Base-by-base conservation (phyloP, 2,113 vertebrate species). In the Gila orcuttii region DNA sequence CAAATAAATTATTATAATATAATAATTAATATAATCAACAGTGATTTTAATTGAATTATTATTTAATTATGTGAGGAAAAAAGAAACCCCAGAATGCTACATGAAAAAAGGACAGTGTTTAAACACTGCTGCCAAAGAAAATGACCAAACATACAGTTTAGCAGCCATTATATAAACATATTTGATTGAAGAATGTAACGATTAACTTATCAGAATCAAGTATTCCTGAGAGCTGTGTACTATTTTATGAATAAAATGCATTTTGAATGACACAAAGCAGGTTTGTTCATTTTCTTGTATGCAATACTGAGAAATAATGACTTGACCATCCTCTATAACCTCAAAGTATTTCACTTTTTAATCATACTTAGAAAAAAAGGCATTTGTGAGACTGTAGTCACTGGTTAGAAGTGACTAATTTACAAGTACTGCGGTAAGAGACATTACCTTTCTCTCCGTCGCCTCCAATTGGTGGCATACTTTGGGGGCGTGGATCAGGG, bases 401-500 rank as follows among this genome's bases (percentile, higher is more conserved):
- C 19, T 42, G 31, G n/a, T 39, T 42, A 52, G n/a, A 69, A 17
- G 31, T 69, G 64, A 39, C 17, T 33, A 3, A 21, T 81, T 28
- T 25, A 47, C 4, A 71, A n/a, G 4, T 76, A 31, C 10, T 15
- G 36, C 1, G 19, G 28, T 55, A 36, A 28, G 33, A 71, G 47
- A 69, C 2, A 2, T 66, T 74, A 89, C 88, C 83, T 85, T 9
- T 87, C 0, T 79, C 86, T 36, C 77, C 78, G 0, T 86, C 74
- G 39, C 74, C 75, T 76, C 82, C 66, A 2, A 69, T 68, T 69
- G 85, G 47, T 52, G 87, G 82, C 85, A 88, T 86, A 59, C 85
- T 90, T 23, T 23, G 19, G 0, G 79, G 85, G 25, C 79, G 88
- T 42, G 33, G 15, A 21, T 86, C 81, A 8, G 0, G 45, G 84